Evolutionary conservation across 2,797 vertebrate species (phyloP).

Genomic region (Numenius phaeopus): DNA sequence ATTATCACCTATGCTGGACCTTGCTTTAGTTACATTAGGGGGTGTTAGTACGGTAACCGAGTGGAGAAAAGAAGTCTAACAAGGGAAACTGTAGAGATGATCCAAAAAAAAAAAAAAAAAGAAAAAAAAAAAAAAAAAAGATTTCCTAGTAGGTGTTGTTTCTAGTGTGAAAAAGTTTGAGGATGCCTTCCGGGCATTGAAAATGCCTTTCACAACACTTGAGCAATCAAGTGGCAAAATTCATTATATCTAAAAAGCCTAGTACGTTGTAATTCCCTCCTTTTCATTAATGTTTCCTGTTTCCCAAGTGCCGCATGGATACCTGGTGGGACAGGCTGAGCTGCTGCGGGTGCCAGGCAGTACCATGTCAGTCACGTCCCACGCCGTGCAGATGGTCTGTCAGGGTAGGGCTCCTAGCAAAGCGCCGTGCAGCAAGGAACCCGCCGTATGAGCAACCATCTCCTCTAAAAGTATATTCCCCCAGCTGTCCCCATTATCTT

Average conservation of each 20-base stretch:
- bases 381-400: fast-evolving
- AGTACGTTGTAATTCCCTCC: neutral
- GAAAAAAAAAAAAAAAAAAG: too few relatives aligned
- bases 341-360: neutral
- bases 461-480: neutral
- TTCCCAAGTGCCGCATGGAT: neutral
- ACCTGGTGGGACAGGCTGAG: neutral
- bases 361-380: fast-evolving
- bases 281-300: neutral
- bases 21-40: neutral
- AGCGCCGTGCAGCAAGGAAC: neutral
- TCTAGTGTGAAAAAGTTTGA: neutral
- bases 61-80: neutral
- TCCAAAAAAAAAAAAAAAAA: too few relatives aligned
- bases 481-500: neutral
- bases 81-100: neutral
- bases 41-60: neutral
- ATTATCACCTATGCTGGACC: neutral
- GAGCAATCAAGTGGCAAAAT: neutral
- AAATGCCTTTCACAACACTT: neutral
- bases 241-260: neutral
- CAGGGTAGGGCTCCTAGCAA: neutral
- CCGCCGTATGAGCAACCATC: neutral
- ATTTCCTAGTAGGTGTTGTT: neutral
- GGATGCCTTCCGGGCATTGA: neutral